Evolutionary conservation across 2,113 vertebrate genomes (phyloP).

Genomic region (Bambusicola thoracicus): DNA sequence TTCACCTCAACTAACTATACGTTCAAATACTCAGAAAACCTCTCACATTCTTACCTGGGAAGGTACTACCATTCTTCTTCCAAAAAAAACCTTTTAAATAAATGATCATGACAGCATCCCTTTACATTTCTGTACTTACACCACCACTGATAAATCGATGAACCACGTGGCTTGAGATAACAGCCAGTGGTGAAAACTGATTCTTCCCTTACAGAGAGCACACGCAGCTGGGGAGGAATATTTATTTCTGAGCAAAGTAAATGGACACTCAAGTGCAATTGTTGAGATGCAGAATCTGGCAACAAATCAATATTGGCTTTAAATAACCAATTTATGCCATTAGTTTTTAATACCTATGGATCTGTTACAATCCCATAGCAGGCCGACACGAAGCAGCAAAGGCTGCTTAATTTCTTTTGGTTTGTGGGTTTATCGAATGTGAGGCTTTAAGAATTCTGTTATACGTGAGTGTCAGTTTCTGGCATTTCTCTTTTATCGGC

Average conservation of each 20-base stretch:
- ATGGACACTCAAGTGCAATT: conserved; percentile 32
- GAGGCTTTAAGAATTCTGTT: conserved; percentile 48
- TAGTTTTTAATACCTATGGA: conserved; percentile 50
- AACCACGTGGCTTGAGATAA: conserved; percentile 47
- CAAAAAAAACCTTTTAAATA: conserved; percentile 23
- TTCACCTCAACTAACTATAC: conserved; percentile 34
- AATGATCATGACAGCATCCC: conserved; percentile 39
- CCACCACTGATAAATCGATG: conserved; percentile 52
- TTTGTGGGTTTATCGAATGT: conserved; percentile 44
- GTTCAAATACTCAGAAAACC: conserved; percentile 1
- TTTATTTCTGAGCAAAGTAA: conserved; percentile 68
- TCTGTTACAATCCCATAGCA: conserved; percentile 27
- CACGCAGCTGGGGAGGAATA: conserved; percentile 40
- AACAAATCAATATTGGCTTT: conserved; percentile 63
- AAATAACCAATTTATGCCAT: conserved; percentile 37
- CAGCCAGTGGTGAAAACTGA: conserved; percentile 54
- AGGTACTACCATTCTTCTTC: not conserved
- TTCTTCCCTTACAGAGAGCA: conserved; percentile 37
- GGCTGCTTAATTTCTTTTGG: conserved; percentile 43
- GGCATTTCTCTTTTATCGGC: conserved; percentile 28
- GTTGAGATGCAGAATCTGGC: conserved; percentile 56
- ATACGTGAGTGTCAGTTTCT: conserved; percentile 21
- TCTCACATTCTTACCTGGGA: conserved; percentile 32
- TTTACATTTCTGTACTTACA: conserved; percentile 51
- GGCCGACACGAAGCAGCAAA: not conserved